Evolutionary conservation across 1,140 invertebrate species (phyloP).

Genomic region (Meteorus sp.): DNA sequence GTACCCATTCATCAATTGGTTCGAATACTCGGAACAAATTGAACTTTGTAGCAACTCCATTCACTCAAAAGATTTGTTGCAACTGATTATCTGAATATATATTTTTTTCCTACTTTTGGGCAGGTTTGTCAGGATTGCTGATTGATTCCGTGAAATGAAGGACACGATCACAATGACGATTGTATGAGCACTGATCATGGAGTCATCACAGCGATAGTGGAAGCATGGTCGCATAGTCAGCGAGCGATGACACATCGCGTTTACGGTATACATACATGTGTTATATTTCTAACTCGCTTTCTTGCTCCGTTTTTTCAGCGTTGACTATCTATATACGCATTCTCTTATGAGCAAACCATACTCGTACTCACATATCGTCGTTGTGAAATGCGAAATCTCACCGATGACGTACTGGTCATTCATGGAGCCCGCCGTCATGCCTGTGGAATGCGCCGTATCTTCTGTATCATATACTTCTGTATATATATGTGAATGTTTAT

Average conservation of each 20-base stretch:
- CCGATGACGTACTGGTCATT: constrained; percentile 53
- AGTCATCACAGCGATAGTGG: constrained; percentile 10
- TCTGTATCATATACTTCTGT: too few species aligned
- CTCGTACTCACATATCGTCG: background rate
- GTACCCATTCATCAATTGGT: constrained; percentile 36
- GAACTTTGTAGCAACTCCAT: constrained; percentile 9
- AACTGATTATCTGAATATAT: background rate
- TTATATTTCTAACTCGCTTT: too few species aligned
- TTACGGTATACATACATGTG: constrained; percentile 19
- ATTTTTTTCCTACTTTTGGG: too few species aligned
- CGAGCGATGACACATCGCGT: constrained; percentile 42
- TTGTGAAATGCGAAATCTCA: constrained; percentile 37
- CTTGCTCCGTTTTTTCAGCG: background rate
- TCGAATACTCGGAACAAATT: background rate
- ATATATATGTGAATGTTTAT: background rate
- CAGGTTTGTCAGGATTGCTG: too few species aligned
- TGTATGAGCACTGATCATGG: constrained; percentile 10
- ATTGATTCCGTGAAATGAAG: too few species aligned
- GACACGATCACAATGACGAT: constrained; percentile 15
- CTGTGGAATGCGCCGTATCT: constrained; percentile 52
- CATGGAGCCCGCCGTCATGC: constrained; percentile 50
- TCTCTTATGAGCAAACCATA: too few species aligned
- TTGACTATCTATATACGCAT: too few species aligned
- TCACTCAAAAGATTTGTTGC: background rate
- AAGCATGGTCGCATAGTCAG: constrained; percentile 28